Percentiles rank a stretch among this genome's conserved stretches.
Evolutionary conservation across 2,797 vertebrate species (phyloP).

Genomic region (Helicolenus hilgendorfi): DNA sequence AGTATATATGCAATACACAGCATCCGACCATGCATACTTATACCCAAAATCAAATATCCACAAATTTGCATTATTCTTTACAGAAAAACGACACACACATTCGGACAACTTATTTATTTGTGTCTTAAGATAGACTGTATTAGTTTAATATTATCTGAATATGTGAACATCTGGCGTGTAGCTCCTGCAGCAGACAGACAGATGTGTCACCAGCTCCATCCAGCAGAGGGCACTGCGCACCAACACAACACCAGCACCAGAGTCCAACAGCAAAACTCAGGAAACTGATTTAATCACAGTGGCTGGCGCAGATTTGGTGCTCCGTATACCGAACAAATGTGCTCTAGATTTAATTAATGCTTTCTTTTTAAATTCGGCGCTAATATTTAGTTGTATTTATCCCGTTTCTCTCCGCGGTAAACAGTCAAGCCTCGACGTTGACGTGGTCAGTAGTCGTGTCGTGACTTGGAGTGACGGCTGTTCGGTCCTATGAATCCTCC

Average conservation of each 20-base stretch:
- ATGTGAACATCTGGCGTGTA: conserved; percentile 21
- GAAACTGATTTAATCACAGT: conserved; percentile 61
- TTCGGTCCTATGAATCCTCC: conserved; percentile 73
- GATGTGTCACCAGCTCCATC: background rate
- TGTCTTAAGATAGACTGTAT: background rate
- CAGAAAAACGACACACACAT: too few species aligned
- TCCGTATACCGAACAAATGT: background rate
- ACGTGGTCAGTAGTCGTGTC: conserved; percentile 87
- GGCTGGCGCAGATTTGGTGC: conserved; percentile 31
- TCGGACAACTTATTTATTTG: background rate
- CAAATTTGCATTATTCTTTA: too few species aligned
- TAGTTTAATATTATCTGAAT: background rate
- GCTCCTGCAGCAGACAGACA: background rate
- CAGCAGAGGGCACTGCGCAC: conserved; percentile 64
- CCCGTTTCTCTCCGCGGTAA: background rate
- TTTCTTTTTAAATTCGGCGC: background rate
- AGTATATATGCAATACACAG: too few species aligned
- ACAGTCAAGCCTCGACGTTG: conserved; percentile 71
- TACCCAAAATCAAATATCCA: too few species aligned
- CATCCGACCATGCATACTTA: too few species aligned
- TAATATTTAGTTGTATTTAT: background rate
- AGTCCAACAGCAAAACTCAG: conserved; percentile 10
- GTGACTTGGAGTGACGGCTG: conserved; percentile 76
- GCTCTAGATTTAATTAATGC: background rate
- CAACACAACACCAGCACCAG: background rate